Evolutionary conservation across 2,113 vertebrate species (phyloP), one percentile per base, ranked within the genome.

Genomic region (Pterocles gutturalis): DNA sequence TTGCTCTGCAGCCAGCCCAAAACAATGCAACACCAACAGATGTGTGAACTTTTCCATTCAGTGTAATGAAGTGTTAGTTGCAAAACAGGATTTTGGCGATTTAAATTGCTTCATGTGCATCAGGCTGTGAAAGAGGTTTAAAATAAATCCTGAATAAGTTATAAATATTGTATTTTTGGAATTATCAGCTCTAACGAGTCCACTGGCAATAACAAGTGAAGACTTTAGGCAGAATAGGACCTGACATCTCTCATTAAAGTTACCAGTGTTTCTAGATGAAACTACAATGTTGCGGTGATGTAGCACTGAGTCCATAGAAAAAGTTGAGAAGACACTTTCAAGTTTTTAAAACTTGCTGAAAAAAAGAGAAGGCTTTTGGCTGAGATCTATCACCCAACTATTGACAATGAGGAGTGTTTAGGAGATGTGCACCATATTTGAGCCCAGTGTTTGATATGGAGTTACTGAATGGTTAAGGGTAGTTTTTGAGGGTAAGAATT

Each of bases 101-200:
- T 93, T 91, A 83, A 87, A 80, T 72, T 91, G 84, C 77, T 61
- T 94, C 81, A 24, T 82, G 89, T 92, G 84, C 89, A 90, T 82
- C 81, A 61, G 83, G 51, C 89, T 95, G 91, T 96, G 96, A 93
- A 93, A 93, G 87, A 95, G 78, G 82, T 85, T 96, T 94, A 70
- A 77, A 88, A 89, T 69, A 95, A 94, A 90, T 57, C 21, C 54
- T 57, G 62, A 94, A 69, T 91, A 89, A 77, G 54, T 90, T 81
- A 72, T 38, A 95, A 94, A 90, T 91, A 88, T 6, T 80, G 66
- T 65, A 53, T 69, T 89, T 93, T 93, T 64, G 61, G 65, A 93
- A 76, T 93, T 90, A 85, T 24, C 70, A 73, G 41, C 81, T 80
- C 54, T 70, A 90, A 28, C 16, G 55, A 84, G 82, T 76, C 87